Conservation (phyloP, 2,113 vertebrate genomes). For the Oreotrochilus melanogaster region DNA sequence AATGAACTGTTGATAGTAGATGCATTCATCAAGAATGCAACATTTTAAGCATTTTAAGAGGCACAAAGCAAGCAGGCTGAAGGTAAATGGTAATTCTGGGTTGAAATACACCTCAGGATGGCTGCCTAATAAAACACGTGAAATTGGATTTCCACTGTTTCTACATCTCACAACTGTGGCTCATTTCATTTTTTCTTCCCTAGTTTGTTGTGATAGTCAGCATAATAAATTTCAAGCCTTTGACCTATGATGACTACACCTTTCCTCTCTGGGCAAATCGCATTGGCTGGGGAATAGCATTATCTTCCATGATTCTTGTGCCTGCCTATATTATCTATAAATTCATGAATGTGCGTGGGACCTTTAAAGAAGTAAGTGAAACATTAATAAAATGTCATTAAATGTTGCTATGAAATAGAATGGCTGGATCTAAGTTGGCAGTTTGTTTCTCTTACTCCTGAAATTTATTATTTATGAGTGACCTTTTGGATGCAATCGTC, state of each 20-base stretch:
- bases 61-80: neutral
- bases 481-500: conserved; percentile 47
- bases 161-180: neutral
- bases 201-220: conserved; percentile 97
- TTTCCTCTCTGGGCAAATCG: conserved; percentile 92
- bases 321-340: conserved; percentile 92
- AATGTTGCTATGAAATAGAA: conserved; percentile 47
- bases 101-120: neutral
- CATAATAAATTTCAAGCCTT: conserved; percentile 86
- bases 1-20: neutral
- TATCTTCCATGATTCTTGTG: conserved; percentile 95
- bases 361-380: conserved; percentile 89
- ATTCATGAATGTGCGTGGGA: conserved; percentile 85
- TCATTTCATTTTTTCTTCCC: neutral
- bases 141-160: neutral
- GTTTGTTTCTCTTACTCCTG: conserved; percentile 37
- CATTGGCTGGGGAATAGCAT: conserved; percentile 91
- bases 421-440: conserved; percentile 8
- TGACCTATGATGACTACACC: conserved; percentile 91
- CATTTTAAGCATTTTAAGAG: neutral
- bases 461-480: conserved; percentile 27
- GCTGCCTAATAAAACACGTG: neutral
- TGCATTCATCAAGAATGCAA: neutral
- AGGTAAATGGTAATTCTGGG: neutral
- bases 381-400: conserved; percentile 35